Evolutionary conservation across 2,888 invertebrate genomes (phyloP).

Genomic region (Nemotelus pantherinus): DNA sequence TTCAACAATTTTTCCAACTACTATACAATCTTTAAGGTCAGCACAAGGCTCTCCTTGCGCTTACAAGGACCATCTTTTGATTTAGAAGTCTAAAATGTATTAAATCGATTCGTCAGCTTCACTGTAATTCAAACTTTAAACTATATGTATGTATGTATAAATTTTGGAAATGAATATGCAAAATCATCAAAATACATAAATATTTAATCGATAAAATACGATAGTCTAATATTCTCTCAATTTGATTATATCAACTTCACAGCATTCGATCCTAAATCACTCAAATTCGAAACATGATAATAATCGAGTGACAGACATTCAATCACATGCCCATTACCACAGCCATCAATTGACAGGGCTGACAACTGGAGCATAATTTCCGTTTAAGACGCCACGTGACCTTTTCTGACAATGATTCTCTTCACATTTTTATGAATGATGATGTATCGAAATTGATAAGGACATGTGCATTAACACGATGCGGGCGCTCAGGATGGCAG

Average conservation of each 20-base stretch:
- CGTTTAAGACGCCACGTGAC: conserved; percentile 50
- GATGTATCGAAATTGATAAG: conserved; percentile 36
- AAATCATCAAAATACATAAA: no score
- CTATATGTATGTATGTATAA: no score
- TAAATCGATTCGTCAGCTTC: no score
- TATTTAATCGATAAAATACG: no score
- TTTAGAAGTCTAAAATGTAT: no score
- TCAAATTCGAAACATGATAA: conserved; percentile 2
- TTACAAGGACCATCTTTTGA: no score
- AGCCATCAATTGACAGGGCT: conserved; percentile 43
- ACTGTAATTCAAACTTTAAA: no score
- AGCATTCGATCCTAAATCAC: not conserved
- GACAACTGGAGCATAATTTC: conserved; percentile 48
- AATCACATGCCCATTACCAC: conserved; percentile 41
- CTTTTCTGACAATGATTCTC: conserved; percentile 26
- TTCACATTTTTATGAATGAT: conserved; percentile 29
- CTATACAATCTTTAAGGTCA: no score
- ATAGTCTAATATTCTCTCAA: no score
- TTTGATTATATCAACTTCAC: not conserved
- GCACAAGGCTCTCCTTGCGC: no score
- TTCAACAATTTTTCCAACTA: no score
- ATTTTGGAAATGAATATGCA: no score
- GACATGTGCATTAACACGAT: conserved; percentile 18
- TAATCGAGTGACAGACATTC: conserved; percentile 34
- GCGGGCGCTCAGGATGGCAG: not conserved